Base-by-base conservation (phyloP, 2,113 vertebrate species). In the Hypomesus transpacificus region DNA sequence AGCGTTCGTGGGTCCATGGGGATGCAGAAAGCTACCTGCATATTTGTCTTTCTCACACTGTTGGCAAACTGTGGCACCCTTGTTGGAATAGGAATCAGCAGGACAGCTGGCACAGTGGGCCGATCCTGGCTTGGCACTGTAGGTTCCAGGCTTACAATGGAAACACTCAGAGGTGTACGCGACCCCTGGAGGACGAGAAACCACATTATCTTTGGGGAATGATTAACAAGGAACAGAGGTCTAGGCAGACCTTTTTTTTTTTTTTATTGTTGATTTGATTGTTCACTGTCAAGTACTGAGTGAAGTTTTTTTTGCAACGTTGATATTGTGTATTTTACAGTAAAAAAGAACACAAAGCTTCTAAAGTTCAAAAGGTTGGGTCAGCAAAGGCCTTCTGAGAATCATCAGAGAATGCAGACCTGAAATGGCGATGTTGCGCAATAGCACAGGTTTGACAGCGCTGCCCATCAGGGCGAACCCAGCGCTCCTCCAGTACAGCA, bases 141-240 rank as follows among this genome's bases (percentile, higher is more conserved):
- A 93, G 0, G 95, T 95, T 59, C 97, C 97, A 0, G 96, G 93
- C 75, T 97, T 98, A 86, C 97, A 98, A 62, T 94, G 95, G 79
- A 98, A 98, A 86, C 96, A 98, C 87, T 98, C 96, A 0, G 97
- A 98, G 20, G 97, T 98, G 74, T 94, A 98, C 17, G 96, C 93
- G 66, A 96, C 96, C 51, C 95, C 97, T 97, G 71, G 24, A 60
- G 20, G 57, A 26, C 13, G 3, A 5, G 21, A 26, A 9, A 14
- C 21, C 26, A 18, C 22, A 11, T 17, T 13, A 14, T 34, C 56
- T 34, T 22, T 34, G 31, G 4, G 31, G 31, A 22, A 82, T 75
- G 18, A 80, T 75, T 77, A 58, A 78, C 71, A 74, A n/a, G 52
- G 57, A 58, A 34, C 50, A 57, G 3, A 24, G 1, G 6, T 22